Evolutionary conservation across 2,113 vertebrate species (phyloP).

Genomic region (Charadrius vociferus): DNA sequence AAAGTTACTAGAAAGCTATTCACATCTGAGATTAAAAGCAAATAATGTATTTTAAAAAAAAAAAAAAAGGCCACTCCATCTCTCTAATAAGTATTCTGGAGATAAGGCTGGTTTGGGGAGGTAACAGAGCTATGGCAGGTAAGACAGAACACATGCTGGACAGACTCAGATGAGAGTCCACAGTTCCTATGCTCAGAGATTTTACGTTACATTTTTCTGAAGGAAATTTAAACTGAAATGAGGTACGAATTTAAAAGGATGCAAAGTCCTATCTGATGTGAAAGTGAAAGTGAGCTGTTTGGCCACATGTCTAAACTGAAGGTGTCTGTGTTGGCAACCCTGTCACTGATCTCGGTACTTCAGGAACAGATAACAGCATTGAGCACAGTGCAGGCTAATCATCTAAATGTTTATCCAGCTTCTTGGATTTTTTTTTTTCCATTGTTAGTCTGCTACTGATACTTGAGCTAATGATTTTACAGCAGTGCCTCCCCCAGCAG

Average conservation of each 20-base stretch:
- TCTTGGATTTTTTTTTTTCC: background rate
- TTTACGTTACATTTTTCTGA: background rate
- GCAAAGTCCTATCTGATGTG: background rate
- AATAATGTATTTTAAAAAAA: background rate
- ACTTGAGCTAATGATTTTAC: slow-evolving; percentile 3
- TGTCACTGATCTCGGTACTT: background rate
- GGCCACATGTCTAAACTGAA: background rate
- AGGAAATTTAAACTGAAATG: background rate
- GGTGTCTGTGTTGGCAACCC: background rate
- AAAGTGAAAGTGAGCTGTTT: slow-evolving; percentile 37
- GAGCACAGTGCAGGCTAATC: background rate
- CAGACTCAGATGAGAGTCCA: background rate
- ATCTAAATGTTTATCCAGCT: background rate
- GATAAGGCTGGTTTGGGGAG: background rate
- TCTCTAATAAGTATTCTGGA: background rate
- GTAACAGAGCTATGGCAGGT: background rate
- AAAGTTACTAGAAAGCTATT: background rate
- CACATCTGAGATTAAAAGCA: background rate
- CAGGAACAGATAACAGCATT: background rate
- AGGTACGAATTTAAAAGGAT: background rate
- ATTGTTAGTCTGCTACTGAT: background rate
- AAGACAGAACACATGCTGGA: background rate
- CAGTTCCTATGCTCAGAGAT: background rate
- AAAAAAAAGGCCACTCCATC: background rate
- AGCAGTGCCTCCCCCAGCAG: background rate